Evolutionary conservation across 2,888 invertebrate genomes (phyloP).

Genomic region (Mimumesa dahlbomi): DNA sequence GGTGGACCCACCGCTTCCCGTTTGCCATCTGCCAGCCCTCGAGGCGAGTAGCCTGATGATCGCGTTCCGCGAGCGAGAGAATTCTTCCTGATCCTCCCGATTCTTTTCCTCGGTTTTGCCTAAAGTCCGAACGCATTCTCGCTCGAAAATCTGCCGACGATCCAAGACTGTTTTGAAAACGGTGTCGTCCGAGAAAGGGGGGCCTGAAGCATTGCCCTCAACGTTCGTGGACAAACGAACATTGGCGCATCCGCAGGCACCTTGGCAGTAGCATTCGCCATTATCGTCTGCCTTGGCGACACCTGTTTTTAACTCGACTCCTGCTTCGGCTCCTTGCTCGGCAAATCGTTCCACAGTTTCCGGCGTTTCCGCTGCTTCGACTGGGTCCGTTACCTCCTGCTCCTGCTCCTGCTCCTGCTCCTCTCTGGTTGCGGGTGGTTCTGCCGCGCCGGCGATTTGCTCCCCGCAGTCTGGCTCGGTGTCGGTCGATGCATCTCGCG

Average conservation of each 20-base stretch:
- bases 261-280: slow-evolving; percentile 68
- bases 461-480: slow-evolving; percentile 53
- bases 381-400: slow-evolving; percentile 12
- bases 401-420: slow-evolving; percentile 1
- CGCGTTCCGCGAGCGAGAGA: slow-evolving; percentile 23
- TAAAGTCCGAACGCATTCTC: no score
- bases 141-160: background rate
- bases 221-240: slow-evolving; percentile 2
- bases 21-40: slow-evolving; percentile 6
- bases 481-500: slow-evolving; percentile 68
- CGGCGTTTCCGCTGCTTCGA: background rate
- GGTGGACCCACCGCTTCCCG: slow-evolving; percentile 44
- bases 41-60: slow-evolving; percentile 51
- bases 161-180: no score
- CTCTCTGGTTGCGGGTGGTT: background rate
- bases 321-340: no score
- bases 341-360: background rate
- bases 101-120: background rate
- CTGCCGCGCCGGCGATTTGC: background rate
- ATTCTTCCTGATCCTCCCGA: slow-evolving; percentile 21
- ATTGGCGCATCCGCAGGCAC: slow-evolving; percentile 74
- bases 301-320: background rate
- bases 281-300: background rate
- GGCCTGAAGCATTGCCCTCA: background rate
- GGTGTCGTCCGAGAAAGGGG: no score